Evolutionary conservation across 2,888 invertebrate genomes (phyloP), one percentile per base, ranked within the genome.

Genomic region (Pomacea canaliculata): DNA sequence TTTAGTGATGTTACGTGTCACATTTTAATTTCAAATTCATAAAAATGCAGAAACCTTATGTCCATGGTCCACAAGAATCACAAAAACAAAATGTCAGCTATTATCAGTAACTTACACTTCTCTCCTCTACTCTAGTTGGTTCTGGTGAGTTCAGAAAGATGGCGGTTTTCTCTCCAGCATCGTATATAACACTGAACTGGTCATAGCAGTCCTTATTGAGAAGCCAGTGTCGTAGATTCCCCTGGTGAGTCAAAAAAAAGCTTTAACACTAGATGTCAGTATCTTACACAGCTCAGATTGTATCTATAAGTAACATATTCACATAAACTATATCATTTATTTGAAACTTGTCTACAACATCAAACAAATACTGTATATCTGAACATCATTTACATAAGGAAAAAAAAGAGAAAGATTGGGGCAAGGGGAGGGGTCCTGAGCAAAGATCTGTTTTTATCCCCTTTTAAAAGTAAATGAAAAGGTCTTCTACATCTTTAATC

Each of bases 181-280:
- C 96, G 73, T 94, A 94, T 46, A 97, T 95, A 23, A 98, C 95
- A 86, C 96, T 94, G 91, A 95, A 99, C 91, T 99, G 98, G 92
- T 99, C 99, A 87, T 95, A 96, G 74, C 97, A 96, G 92, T 99
- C 98, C 0, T 96, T 95, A 88, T 99, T 97, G 90, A 96, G 93
- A 65, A 99, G 92, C 92, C 96, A 99, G 92, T 95, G 95, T 90
- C 97, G 96, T 78, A 99, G 92, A 92, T 99, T 98, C 65, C 95
- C 95, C 89, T 97, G 82, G 66, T 81, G 79, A 65, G 18, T 27
- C 19, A 68, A 12, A 59, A 23, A 63, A 16, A 63, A 18, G 19
- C 51, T 56, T 16, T 60, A 67, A 69, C 67, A 19, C 37, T 19
- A 67, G 5, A 27, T 37, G 37, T 27, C 27, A 16, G 4, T 18